Base-by-base conservation (phyloP, 2,888 invertebrate genomes). In the Mythimna lalbum region DNA sequence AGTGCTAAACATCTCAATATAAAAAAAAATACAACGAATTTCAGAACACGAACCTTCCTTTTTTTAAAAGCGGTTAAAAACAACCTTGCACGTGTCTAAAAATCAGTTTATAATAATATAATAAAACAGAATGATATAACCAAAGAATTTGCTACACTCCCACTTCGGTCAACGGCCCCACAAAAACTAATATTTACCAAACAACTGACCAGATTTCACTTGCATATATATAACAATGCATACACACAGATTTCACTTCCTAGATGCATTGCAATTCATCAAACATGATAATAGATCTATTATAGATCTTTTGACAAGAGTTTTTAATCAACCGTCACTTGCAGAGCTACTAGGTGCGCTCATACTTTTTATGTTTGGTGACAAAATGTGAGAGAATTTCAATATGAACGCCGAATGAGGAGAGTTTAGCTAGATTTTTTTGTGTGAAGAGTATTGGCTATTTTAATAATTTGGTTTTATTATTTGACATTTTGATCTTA, bases 201-300 rank as follows among this genome's bases (percentile, higher is more conserved):
- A 75, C 68, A 39, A 75, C 7, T 27, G 21, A 56, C 23, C 55
- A 57, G 74, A 68, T 83, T 83, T 73, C 69, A 74, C 70, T 49
- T 76, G 73, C 81, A 83, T 71, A 76, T 71, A 76, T 59, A 65
- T 39, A 77, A 81, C 76, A 73, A 77, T 79, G 66, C 83, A 83
- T 72, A 74, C 67, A 80, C 57, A 66, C 17, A 31, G 61, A 65
- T 77, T 82, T 81, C 81, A 69, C 76, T 76, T 78, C 61, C 2
- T 27, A 62, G 69, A 68, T 79, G 60, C 69, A 76, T 31, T 72
- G 52, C 62, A 73, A 43, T 83, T 76, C 74, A 76, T 81, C 76
- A 47, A 83, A 65, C 19, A 63, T 23, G 63, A 55, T 62, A 78
- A 80, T 73, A 57, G 81, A 76, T 62, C 73, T 56, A 78, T 82